Evolutionary conservation across 2,797 vertebrate species (phyloP), one percentile per base, ranked within the genome.

Genomic region (Darevskia nairensis): DNA sequence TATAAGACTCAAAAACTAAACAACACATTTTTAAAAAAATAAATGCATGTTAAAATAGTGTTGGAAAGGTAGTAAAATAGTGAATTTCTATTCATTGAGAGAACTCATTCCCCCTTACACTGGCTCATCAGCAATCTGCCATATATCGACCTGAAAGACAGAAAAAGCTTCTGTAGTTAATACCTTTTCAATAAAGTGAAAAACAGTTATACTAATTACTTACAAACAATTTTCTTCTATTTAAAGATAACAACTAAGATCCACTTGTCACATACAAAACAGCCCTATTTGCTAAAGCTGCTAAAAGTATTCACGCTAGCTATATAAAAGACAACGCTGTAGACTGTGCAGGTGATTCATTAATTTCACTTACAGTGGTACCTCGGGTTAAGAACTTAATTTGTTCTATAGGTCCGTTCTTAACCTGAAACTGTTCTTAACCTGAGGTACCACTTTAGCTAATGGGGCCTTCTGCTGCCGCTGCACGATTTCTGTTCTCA

Each of bases 101-200:
- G 46, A 84, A 71, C 92, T 66, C 93, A 90, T 90, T 46, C 71
- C 32, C 27, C 8, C 19, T 93, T 92, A 92, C 86, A 94, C 89
- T 91, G 85, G 88, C 86, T 68, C 88, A 95, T 99, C 97, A 99
- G 96, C 97, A 99, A 94, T 99, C 99, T 69, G 99, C 99, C 98
- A 99, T 98, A 91, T 99, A 99, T 69, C 98, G 98, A 88, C 99
- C 99, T 99, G 93, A 89, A 95, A 97, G 94, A 96, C 68, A 95
- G 88, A 95, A 87, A 93, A 46, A 3, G 0, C 79, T 88, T 91
- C 78, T 89, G 68, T 17, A 88, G 64, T 94, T 88, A 85, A 74
- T 77, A 87, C n/a, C 83, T 84, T 77, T 71, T 39, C 59, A 80
- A 15, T 41, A 84, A 76, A 69, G 21, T 55, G 64, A 89, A 25